phyloP scores from a whole-genome alignment of 2,888 invertebrate genomes.

The Agriopis marginaria region DNA sequence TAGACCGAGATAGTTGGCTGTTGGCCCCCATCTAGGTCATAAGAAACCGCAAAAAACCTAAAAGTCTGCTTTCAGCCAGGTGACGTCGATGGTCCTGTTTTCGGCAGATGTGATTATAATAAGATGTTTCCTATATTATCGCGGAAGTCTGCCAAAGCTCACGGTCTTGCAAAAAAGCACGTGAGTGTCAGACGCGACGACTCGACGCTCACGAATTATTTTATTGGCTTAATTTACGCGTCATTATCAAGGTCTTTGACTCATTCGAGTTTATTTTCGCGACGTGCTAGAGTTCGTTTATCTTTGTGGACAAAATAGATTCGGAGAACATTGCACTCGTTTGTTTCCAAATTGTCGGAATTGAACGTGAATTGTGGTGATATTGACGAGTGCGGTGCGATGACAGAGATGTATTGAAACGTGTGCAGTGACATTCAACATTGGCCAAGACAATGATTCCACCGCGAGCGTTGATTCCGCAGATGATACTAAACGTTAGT shows the following conservation, averaged over 20 bases:
- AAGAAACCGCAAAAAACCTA: slow-evolving; percentile 12
- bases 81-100: slow-evolving; percentile 29
- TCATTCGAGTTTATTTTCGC: slow-evolving; percentile 71
- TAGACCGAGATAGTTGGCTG: slow-evolving; percentile 41
- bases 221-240: slow-evolving; percentile 69
- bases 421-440: slow-evolving; percentile 18
- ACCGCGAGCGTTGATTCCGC: slow-evolving; percentile 7
- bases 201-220: slow-evolving; percentile 62
- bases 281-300: slow-evolving; percentile 67
- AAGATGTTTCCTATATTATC: slow-evolving; percentile 51
- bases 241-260: slow-evolving; percentile 82
- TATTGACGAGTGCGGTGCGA: slow-evolving; percentile 20
- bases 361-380: slow-evolving; percentile 14
- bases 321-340: slow-evolving; percentile 57
- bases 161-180: slow-evolving; percentile 48
- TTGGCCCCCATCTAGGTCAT: slow-evolving; percentile 43
- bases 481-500: slow-evolving; percentile 23
- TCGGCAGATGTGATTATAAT: slow-evolving; percentile 34
- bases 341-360: slow-evolving; percentile 34
- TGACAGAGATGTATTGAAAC: slow-evolving; percentile 30
- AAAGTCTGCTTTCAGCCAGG: background rate
- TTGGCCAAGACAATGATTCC: slow-evolving; percentile 27
- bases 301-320: slow-evolving; percentile 63
- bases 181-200: slow-evolving; percentile 46
- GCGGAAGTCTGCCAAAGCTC: slow-evolving; percentile 57